These are phyloP conservation scores for Tetrax tetrax DNA, from an alignment of 2,113 vertebrate genomes.

Conservation along the genomic window DNA sequence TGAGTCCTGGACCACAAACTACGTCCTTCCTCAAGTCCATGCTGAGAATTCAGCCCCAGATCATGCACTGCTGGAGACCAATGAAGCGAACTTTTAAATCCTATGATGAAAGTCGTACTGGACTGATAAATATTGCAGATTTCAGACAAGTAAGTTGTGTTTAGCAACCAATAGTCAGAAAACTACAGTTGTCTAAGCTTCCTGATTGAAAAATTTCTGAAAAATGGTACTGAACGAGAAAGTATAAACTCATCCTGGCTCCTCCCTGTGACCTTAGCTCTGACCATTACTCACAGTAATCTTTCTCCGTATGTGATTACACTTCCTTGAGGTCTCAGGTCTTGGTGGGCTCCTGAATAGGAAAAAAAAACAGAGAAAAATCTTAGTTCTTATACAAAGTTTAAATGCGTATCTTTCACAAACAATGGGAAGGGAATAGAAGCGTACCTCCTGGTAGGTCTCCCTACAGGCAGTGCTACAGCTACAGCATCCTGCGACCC, in stretches of 20 bases:
- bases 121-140: constrained; percentile 55
- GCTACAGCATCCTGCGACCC: too few species aligned
- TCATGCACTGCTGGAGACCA: constrained; percentile 69
- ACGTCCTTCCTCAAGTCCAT: constrained; percentile 40
- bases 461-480: not conserved
- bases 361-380: not conserved
- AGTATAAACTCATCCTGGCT: not conserved
- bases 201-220: not conserved
- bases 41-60: constrained; percentile 69
- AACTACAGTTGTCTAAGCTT: not conserved
- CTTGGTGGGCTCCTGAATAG: not conserved
- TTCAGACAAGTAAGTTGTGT: constrained; percentile 72
- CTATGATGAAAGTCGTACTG: constrained; percentile 23
- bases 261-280: not conserved
- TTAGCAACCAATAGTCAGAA: not conserved
- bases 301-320: not conserved
- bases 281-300: not conserved
- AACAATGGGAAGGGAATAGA: too few species aligned
- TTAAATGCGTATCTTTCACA: accelerated
- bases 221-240: not conserved
- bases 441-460: not conserved
- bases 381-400: not conserved
- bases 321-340: not conserved
- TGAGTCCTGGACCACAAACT: constrained; percentile 47
- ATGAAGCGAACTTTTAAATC: constrained; percentile 68